Evolutionary conservation across 2,888 invertebrate genomes (phyloP).

Genomic region (Idaea straminata): DNA sequence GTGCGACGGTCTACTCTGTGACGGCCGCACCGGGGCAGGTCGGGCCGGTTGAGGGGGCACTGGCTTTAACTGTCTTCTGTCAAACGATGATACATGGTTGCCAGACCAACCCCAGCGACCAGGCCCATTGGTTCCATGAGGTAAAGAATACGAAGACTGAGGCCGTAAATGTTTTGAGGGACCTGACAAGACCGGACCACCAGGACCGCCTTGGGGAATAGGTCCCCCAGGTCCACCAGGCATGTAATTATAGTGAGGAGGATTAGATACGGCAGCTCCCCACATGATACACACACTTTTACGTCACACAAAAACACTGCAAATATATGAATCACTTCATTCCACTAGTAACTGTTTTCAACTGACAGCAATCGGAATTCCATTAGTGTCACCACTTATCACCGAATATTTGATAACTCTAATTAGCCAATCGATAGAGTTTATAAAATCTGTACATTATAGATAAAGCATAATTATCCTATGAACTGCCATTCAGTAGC

Average conservation of each 20-base stretch:
- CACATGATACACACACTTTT: constrained; percentile 62
- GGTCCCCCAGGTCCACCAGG: constrained; percentile 55
- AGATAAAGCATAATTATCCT: constrained; percentile 55
- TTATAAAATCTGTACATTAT: constrained; percentile 47
- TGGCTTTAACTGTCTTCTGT: constrained; percentile 64
- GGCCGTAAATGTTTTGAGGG: constrained; percentile 67
- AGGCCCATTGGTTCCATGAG: constrained; percentile 78
- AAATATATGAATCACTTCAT: constrained; percentile 61
- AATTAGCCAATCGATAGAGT: constrained; percentile 59
- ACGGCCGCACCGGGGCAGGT: constrained; percentile 65
- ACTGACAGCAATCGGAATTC: constrained; percentile 60
- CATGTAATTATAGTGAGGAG: constrained; percentile 70
- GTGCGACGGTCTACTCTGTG: constrained; percentile 47
- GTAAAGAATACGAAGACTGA: constrained; percentile 77
- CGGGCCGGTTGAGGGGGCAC: constrained; percentile 71
- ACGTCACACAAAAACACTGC: constrained; percentile 52
- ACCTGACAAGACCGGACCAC: constrained; percentile 62
- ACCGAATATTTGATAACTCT: constrained; percentile 47
- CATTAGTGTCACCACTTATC: constrained; percentile 60
- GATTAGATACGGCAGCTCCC: constrained; percentile 73
- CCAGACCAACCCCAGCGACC: constrained; percentile 79
- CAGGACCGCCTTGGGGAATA: constrained; percentile 57
- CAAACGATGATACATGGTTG: constrained; percentile 75
- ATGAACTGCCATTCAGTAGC: constrained; percentile 57
- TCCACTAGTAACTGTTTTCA: constrained; percentile 50